These are phyloP conservation scores for Sitta europaea DNA, from an alignment of 2,113 vertebrate species.

Conservation along the genomic window DNA sequence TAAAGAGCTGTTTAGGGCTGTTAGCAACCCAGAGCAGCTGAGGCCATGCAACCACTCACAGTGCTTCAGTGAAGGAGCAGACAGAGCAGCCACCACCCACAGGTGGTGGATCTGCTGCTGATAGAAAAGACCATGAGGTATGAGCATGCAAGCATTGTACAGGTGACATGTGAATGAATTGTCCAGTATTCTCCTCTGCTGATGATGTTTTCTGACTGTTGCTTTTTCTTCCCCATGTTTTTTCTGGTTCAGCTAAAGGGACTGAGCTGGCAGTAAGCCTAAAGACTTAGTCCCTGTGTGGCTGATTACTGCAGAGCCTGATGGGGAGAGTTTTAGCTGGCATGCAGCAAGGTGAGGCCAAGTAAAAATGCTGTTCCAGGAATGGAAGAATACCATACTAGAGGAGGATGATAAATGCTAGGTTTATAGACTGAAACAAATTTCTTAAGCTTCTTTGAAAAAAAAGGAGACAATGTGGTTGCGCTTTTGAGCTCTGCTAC, in stretches of 20 bases:
- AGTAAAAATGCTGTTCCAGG: background rate
- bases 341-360: background rate
- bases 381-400: background rate
- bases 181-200: background rate
- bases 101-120: background rate
- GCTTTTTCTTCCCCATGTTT: background rate
- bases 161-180: accelerated
- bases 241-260: background rate
- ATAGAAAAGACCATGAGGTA: background rate
- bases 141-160: background rate
- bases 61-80: background rate
- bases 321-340: background rate
- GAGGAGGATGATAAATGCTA: background rate
- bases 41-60: background rate
- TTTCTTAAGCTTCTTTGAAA: background rate
- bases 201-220: background rate
- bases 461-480: background rate
- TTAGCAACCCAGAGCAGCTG: background rate
- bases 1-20: background rate
- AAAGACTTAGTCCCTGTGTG: background rate
- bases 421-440: background rate
- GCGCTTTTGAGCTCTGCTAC: background rate
- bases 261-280: background rate
- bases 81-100: background rate
- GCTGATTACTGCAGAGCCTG: background rate